Evolutionary conservation across 2,888 invertebrate species (phyloP).

Genomic region (Rambutsinella grinnellia): DNA sequence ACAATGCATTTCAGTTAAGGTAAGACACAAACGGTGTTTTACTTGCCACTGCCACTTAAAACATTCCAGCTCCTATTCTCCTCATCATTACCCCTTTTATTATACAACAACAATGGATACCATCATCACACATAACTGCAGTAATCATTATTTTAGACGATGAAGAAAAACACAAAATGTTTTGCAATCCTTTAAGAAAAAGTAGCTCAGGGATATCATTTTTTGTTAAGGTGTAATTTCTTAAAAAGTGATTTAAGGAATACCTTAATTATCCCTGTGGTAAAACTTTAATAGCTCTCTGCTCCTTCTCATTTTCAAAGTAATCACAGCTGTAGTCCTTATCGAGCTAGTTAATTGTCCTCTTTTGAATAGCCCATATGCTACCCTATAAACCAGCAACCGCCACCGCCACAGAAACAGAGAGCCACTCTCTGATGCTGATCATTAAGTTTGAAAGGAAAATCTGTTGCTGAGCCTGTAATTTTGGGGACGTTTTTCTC

Average conservation of each 20-base stretch:
- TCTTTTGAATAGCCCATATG: neutral
- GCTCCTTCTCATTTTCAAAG: neutral
- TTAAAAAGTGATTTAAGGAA: neutral
- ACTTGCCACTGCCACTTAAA: neutral
- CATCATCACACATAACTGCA: neutral
- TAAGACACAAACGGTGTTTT: neutral
- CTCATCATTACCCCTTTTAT: neutral
- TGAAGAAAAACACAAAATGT: neutral
- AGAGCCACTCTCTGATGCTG: neutral
- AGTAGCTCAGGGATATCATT: neutral
- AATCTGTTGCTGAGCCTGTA: neutral
- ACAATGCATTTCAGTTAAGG: no score
- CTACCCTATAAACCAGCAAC: neutral
- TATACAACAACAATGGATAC: neutral
- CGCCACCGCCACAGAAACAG: neutral
- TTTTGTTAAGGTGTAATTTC: neutral
- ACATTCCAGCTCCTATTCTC: neutral
- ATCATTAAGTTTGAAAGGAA: neutral
- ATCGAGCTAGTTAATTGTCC: neutral
- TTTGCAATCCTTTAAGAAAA: constrained; percentile 7
- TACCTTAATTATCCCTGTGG: neutral
- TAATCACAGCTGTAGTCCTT: neutral
- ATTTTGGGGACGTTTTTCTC: neutral
- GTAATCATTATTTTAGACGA: neutral
- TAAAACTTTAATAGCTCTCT: neutral